Evolutionary conservation across 1,140 invertebrate genomes (phyloP).

Genomic region (Melitaea cinxia): DNA sequence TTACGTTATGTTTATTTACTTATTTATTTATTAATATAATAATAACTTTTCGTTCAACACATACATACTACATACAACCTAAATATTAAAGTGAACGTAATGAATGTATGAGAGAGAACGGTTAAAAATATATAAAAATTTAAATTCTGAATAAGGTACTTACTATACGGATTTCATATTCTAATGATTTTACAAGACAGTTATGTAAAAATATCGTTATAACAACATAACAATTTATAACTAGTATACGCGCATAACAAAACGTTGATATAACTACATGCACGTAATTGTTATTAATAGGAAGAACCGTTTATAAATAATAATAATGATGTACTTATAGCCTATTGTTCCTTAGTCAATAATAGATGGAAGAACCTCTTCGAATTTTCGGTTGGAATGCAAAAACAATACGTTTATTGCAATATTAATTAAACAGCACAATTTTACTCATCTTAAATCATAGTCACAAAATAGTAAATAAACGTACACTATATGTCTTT

Average conservation of each 20-base stretch:
- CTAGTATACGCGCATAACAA: background rate
- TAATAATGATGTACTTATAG: too few relatives aligned
- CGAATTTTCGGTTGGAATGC: too few relatives aligned
- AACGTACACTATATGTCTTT: too few relatives aligned
- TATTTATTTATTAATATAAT: background rate
- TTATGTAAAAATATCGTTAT: background rate
- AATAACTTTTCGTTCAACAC: background rate
- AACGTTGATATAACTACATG: background rate
- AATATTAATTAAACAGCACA: too few relatives aligned
- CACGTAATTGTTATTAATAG: background rate
- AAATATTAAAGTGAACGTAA: constrained; percentile 8
- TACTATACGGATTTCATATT: background rate
- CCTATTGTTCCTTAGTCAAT: background rate
- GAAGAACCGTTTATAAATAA: too few relatives aligned
- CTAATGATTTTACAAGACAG: constrained; percentile 3
- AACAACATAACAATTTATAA: background rate
- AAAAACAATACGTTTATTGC: too few relatives aligned
- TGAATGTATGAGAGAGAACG: constrained; percentile 12
- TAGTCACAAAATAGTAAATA: too few relatives aligned
- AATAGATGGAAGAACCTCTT: too few relatives aligned
- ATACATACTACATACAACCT: background rate
- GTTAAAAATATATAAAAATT: constrained; percentile 13
- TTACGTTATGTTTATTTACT: background rate
- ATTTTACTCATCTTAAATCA: too few relatives aligned
- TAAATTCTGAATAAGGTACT: background rate